These are phyloP conservation scores for Macrosteles quadrilineatus DNA, from an alignment of 1,140 invertebrate genomes.

Conservation along the genomic window DNA sequence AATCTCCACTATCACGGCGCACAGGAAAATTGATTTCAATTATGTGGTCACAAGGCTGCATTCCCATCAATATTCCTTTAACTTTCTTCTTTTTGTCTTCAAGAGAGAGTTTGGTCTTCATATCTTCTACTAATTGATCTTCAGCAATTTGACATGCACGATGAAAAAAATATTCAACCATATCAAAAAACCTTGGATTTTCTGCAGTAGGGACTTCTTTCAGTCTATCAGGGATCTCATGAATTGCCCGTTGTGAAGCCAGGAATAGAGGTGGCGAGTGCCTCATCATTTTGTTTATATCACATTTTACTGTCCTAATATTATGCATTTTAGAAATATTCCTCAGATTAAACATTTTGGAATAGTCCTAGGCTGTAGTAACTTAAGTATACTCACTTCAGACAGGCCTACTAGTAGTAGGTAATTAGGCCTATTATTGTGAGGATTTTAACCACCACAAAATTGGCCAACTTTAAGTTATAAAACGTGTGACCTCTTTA, in stretches of 20 bases:
- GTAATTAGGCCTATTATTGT: too few species aligned
- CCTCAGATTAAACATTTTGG: constrained; percentile 19
- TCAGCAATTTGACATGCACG: constrained; percentile 85
- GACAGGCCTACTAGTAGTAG: too few species aligned
- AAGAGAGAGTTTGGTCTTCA: constrained; percentile 70
- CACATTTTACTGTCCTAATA: not conserved
- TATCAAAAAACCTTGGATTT: constrained; percentile 88
- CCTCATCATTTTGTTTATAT: not conserved
- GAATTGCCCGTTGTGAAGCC: constrained; percentile 42
- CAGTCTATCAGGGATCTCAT: constrained; percentile 84
- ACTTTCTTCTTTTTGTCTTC: constrained; percentile 92
- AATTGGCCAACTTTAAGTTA: too few species aligned
- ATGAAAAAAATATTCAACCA: constrained; percentile 96
- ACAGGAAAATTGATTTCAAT: constrained; percentile 94
- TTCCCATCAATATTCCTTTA: constrained; percentile 86
- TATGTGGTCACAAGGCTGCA: constrained; percentile 95
- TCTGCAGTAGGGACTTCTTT: constrained; percentile 75
- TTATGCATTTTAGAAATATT: constrained; percentile 4
- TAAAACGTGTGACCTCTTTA: too few species aligned
- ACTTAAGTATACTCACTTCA: too few species aligned
- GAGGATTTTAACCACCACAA: too few species aligned
- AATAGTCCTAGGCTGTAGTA: too few species aligned
- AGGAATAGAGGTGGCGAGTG: not conserved
- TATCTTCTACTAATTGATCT: constrained; percentile 86
- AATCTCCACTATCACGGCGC: constrained; percentile 91